A percentile compares a stretch with the other conserved stretches of the same genome.
Evolutionary conservation across 1,140 invertebrate genomes (phyloP).

Genomic region (Cotesia chilonis): DNA sequence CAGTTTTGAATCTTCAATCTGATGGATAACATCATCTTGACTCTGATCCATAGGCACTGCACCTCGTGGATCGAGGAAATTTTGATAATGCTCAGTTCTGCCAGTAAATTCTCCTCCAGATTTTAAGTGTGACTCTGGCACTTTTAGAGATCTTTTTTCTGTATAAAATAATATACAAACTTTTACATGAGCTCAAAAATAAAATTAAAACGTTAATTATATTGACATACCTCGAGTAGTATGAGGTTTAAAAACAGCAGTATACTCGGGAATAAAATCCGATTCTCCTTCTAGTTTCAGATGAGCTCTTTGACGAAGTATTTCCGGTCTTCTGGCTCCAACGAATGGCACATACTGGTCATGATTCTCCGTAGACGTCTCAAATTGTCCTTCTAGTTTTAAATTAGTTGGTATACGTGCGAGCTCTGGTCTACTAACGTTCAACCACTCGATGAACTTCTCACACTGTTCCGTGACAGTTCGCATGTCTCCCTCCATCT

Average conservation of each 20-base stretch:
- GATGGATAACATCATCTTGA: not conserved
- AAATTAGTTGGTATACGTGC: slow-evolving; percentile 61
- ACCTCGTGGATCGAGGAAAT: slow-evolving; percentile 48
- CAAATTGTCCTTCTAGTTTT: slow-evolving; percentile 65
- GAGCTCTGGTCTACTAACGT: slow-evolving; percentile 59
- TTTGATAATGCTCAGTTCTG: slow-evolving; percentile 48
- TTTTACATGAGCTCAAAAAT: not conserved
- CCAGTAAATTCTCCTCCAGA: slow-evolving; percentile 52
- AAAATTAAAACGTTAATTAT: not conserved
- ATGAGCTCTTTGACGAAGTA: slow-evolving; percentile 56
- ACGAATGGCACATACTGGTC: slow-evolving; percentile 65
- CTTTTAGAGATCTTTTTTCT: slow-evolving; percentile 48
- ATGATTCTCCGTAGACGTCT: slow-evolving; percentile 65
- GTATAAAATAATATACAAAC: not conserved
- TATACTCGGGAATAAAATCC: slow-evolving; percentile 60
- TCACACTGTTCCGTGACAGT: slow-evolving; percentile 65
- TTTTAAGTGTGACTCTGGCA: slow-evolving; percentile 52
- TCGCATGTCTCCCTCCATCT: slow-evolving; percentile 66
- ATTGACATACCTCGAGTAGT: slow-evolving; percentile 47
- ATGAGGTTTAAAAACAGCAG: slow-evolving; percentile 57
- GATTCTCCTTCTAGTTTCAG: slow-evolving; percentile 62
- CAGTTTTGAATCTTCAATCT: not conserved
- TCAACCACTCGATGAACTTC: slow-evolving; percentile 66
- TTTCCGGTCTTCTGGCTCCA: slow-evolving; percentile 57
- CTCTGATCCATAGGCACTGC: slow-evolving; percentile 40